phyloP scores from a whole-genome alignment of 1,140 invertebrate genomes.

The Drosophila repleta region DNA sequence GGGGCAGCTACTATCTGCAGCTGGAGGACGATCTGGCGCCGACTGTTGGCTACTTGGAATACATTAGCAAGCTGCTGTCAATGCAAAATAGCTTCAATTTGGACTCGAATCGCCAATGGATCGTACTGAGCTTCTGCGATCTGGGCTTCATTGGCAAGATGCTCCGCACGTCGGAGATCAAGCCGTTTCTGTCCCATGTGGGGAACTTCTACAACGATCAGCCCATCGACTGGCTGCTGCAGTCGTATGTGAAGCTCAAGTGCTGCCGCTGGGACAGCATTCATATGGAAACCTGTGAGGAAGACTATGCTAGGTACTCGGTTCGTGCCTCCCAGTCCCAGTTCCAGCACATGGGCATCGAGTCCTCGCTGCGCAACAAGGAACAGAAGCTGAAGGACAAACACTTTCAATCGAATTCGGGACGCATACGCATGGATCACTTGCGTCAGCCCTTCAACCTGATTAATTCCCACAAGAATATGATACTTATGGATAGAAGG shows the following conservation, averaged over 20 bases:
- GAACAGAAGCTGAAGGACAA: conserved; percentile 13
- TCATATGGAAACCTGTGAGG: too few species aligned
- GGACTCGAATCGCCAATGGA: conserved; percentile 26
- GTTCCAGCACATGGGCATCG: conserved; percentile 34
- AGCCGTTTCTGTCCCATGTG: conserved; percentile 16
- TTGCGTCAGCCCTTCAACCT: conserved; percentile 40
- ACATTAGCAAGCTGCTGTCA: conserved; percentile 14
- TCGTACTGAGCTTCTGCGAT: conserved; percentile 55
- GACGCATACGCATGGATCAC: conserved; percentile 24
- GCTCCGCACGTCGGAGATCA: conserved; percentile 20
- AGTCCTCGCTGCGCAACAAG: conserved; percentile 33
- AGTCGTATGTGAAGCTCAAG: conserved; percentile 39
- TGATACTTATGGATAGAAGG: neutral
- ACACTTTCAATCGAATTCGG: neutral
- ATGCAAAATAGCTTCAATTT: conserved; percentile 29
- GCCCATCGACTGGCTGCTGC: conserved; percentile 52
- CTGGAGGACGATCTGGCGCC: conserved; percentile 42
- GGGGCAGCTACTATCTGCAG: conserved; percentile 50
- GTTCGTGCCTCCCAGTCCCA: conserved; percentile 31
- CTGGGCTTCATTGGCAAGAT: conserved; percentile 52
- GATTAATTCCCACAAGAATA: conserved; percentile 21
- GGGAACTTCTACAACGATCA: conserved; percentile 46
- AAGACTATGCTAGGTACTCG: neutral
- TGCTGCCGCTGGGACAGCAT: conserved; percentile 50
- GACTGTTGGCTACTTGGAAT: conserved; percentile 27